Conservation (phyloP, 2,888 invertebrate species). For the Caradrina clavipalpis region DNA sequence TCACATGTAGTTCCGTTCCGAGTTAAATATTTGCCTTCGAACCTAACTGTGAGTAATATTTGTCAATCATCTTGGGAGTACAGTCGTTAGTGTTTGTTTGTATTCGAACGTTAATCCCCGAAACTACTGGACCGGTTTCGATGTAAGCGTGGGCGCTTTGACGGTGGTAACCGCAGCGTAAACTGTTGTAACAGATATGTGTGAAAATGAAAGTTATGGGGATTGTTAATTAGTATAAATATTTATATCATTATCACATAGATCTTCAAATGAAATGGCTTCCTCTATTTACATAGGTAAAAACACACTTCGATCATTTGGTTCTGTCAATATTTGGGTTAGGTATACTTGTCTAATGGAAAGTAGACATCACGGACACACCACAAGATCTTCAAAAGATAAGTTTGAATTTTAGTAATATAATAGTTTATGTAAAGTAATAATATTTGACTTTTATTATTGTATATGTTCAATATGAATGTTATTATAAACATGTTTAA, state of each 20-base stretch:
- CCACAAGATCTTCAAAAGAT: no score
- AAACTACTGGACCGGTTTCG: conserved; percentile 63
- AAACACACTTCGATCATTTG: neutral
- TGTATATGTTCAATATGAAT: no score
- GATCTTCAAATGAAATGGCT: neutral
- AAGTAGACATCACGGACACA: neutral
- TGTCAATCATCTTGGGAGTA: conserved; percentile 60
- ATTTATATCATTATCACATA: conserved; percentile 15
- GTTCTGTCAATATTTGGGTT: conserved; percentile 11
- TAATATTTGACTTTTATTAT: no score
- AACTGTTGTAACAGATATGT: conserved; percentile 45
- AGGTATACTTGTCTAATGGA: neutral
- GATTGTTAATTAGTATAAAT: conserved; percentile 37
- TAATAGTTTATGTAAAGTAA: no score
- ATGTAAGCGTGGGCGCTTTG: conserved; percentile 38
- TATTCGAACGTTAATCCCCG: conserved; percentile 56
- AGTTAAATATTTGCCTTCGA: conserved; percentile 40
- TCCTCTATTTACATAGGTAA: neutral
- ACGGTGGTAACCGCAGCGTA: conserved; percentile 17
- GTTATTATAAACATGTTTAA: no score
- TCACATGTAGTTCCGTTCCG: conserved; percentile 15
- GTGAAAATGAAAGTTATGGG: conserved; percentile 43
- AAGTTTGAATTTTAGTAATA: no score
- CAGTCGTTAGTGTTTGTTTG: conserved; percentile 52
- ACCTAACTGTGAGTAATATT: conserved; percentile 54